Evolutionary conservation across 1,140 invertebrate genomes (phyloP), one percentile per base, ranked within the genome.

Genomic region (Hyposmocoma kahamanoa): DNA sequence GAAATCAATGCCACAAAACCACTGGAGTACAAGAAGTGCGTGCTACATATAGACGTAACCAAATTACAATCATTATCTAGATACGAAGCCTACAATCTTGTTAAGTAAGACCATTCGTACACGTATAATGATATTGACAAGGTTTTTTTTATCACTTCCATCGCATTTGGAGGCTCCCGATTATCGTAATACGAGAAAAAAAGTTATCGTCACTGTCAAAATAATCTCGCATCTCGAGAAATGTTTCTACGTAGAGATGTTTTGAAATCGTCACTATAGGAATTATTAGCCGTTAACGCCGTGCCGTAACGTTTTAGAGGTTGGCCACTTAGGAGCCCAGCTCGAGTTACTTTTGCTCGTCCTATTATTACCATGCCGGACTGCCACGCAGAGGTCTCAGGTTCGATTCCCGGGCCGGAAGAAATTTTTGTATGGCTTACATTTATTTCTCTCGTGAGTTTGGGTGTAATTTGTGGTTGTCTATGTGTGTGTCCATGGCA

Each of bases 101-200:
- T 77, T 75, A 67, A 70, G 63, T 69, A 72, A 63, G 48, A 56
- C 70, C 44, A 57, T 66, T 56, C 48, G 65, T 69, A 73, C 58
- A 63, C 48, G 53, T 66, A 61, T 80, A 79, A 79, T 79, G 67
- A 83, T 79, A 76, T 76, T 69, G 74, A 81, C 65, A 72, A 67
- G 71, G 55, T 51, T 53, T 51, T 72, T 72, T 75, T 79, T 82
- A 72, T 51, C 30, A 20, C 51, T 67, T 56, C 62, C 67, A 79
- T 82, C 77, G 63, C 48, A n/a, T n/a, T n/a, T n/a, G n/a, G n/a
- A n/a, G 54, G 45, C 49, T 56, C 56, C 50, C 57, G 68, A 74
- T 83, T 72, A 80, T 72, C 57, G 63, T 65, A 53, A 55, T 67
- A 67, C 69, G 65, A 72, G 69, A 78, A 73, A 81, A 78, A 72